phyloP scores from a whole-genome alignment of 2,113 vertebrate genomes.

The Melospiza melodia region DNA sequence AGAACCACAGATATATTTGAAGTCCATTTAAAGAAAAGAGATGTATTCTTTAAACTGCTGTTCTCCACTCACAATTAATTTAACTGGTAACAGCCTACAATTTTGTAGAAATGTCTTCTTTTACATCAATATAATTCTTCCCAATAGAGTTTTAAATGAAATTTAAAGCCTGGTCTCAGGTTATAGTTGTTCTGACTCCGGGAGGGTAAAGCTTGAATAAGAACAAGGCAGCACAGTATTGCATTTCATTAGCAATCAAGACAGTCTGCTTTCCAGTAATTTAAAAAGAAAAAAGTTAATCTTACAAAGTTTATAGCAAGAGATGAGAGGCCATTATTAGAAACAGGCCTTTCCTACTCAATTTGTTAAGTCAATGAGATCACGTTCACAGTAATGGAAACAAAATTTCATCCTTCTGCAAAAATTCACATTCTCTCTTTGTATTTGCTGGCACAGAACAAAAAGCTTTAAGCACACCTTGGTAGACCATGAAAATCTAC shows the following conservation, averaged over 20 bases:
- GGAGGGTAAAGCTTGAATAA: constrained; percentile 46
- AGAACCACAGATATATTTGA: constrained; percentile 25
- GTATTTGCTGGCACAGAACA: background rate
- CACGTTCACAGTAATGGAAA: background rate
- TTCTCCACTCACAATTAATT: constrained; percentile 48
- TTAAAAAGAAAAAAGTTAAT: constrained; percentile 47
- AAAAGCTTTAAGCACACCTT: background rate
- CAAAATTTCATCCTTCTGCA: background rate
- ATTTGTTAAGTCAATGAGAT: constrained; percentile 25
- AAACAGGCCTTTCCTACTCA: background rate
- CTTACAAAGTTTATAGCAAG: constrained; percentile 48
- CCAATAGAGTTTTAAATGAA: constrained; percentile 51
- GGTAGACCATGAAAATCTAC: background rate
- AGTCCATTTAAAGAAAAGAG: constrained; percentile 27
- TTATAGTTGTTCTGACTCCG: constrained; percentile 24
- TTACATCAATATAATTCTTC: constrained; percentile 36
- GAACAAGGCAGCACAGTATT: constrained; percentile 40
- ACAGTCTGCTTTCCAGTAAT: constrained; percentile 44
- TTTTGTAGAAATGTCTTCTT: constrained; percentile 46
- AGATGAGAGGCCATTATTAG: constrained; percentile 38
- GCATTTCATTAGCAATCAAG: constrained; percentile 59
- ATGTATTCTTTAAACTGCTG: background rate
- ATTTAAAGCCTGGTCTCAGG: constrained; percentile 57
- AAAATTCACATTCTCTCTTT: background rate
- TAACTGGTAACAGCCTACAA: constrained; percentile 17